Evolutionary conservation across 2,888 invertebrate genomes (phyloP).

Genomic region (Megaustenia siamemsis): DNA sequence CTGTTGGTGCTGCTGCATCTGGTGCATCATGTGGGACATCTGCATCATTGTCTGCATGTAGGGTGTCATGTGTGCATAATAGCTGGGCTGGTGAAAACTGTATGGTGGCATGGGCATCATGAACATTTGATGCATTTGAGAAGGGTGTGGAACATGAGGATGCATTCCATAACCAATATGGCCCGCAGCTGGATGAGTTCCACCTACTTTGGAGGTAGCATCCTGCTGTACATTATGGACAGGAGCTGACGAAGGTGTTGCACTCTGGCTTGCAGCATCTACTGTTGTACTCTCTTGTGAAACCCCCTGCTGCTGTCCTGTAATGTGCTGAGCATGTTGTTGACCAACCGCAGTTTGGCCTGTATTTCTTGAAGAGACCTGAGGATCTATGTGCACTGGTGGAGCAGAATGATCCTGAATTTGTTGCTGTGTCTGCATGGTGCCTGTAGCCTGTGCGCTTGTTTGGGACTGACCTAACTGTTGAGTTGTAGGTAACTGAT

Average conservation of each 20-base stretch:
- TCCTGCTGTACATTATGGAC: slow-evolving; percentile 26
- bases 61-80: slow-evolving; percentile 55
- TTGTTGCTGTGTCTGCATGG: slow-evolving; percentile 8
- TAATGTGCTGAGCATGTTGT: slow-evolving; percentile 22
- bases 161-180: slow-evolving; percentile 46
- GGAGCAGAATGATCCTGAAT: slow-evolving; percentile 10
- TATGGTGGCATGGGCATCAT: slow-evolving; percentile 53
- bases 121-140: slow-evolving; percentile 54
- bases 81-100: slow-evolving; percentile 50
- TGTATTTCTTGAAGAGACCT: slow-evolving; percentile 32
- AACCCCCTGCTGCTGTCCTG: slow-evolving; percentile 53
- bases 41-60: slow-evolving; percentile 56
- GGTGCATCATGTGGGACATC: slow-evolving; percentile 61
- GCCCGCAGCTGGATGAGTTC: slow-evolving; percentile 1
- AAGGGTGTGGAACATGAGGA: slow-evolving; percentile 44
- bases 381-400: slow-evolving; percentile 31
- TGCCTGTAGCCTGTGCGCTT: background rate
- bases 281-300: slow-evolving; percentile 4
- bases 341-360: slow-evolving; percentile 45
- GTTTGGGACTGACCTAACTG: background rate
- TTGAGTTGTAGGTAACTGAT: background rate
- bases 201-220: slow-evolving; percentile 10
- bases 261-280: slow-evolving; percentile 1
- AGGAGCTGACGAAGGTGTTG: slow-evolving; percentile 9
- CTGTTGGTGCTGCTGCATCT: slow-evolving; percentile 59